A percentile compares a stretch with the other conserved stretches of the same genome.
Evolutionary conservation across 2,888 invertebrate species (phyloP).

Genomic region (Lasioglossum calceatum): DNA sequence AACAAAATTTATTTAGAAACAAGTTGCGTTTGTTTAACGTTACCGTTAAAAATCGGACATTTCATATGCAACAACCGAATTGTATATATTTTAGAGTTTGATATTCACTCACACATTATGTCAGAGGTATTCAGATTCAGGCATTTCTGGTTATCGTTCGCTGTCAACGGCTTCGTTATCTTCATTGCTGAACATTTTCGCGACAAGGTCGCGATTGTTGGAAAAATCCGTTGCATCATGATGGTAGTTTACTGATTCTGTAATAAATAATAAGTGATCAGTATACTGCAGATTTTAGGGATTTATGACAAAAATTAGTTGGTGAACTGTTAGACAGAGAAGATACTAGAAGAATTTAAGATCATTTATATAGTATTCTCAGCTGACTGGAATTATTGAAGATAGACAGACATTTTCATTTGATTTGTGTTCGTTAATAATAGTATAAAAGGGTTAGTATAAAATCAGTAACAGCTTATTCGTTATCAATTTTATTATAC

Average conservation of each 20-base stretch:
- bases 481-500: not conserved
- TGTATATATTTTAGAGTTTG: not conserved
- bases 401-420: not conserved
- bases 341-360: no score
- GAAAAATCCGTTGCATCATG: constrained; percentile 48
- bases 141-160: constrained; percentile 59
- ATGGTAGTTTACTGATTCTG: not conserved
- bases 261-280: not conserved
- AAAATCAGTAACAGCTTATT: not conserved
- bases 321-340: not conserved
- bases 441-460: not conserved
- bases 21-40: no score
- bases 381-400: no score
- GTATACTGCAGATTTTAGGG: not conserved
- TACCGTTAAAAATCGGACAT: no score
- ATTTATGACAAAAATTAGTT: not conserved
- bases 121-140: constrained; percentile 58
- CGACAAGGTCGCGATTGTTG: constrained; percentile 32
- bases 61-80: no score
- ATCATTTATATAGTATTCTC: no score
- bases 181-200: constrained; percentile 50
- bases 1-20: no score
- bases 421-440: not conserved
- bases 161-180: constrained; percentile 45
- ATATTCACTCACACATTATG: constrained; percentile 64